Evolutionary conservation across 2,888 invertebrate species (phyloP).

Genomic region (Trichopria drosophilae): DNA sequence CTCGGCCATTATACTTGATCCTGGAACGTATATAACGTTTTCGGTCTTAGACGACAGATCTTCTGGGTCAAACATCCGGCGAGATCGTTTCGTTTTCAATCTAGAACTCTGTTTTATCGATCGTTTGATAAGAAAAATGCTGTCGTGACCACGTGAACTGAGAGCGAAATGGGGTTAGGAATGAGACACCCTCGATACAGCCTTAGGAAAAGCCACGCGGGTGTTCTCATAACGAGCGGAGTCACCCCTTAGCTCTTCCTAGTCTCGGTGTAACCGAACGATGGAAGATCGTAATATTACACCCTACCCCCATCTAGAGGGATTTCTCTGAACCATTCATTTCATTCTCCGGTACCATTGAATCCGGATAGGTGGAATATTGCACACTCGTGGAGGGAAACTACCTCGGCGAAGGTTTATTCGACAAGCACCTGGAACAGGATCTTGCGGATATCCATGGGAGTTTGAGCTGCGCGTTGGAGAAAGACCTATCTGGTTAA

Average conservation of each 20-base stretch:
- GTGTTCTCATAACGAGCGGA: too few species aligned
- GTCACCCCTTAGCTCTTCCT: constrained; percentile 34
- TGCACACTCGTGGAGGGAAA: constrained; percentile 18
- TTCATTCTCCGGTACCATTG: constrained; percentile 38
- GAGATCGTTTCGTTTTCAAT: too few species aligned
- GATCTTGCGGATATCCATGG: constrained; percentile 11
- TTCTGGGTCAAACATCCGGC: too few species aligned
- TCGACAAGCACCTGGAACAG: constrained; percentile 12
- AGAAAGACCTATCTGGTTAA: too few species aligned
- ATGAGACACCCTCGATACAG: too few species aligned
- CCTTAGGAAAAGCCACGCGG: too few species aligned
- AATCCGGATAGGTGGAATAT: constrained; percentile 38
- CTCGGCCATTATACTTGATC: too few species aligned
- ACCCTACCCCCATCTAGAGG: constrained; percentile 41
- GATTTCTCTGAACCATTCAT: constrained; percentile 43
- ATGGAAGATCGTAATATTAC: constrained; percentile 42
- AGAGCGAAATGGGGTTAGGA: constrained; percentile 31
- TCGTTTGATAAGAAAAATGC: constrained; percentile 29
- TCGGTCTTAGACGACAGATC: too few species aligned
- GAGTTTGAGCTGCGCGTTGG: too few species aligned
- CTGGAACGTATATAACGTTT: too few species aligned
- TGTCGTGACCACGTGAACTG: constrained; percentile 32
- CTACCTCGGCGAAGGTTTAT: constrained; percentile 20
- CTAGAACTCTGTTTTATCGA: too few species aligned
- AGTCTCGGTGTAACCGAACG: constrained; percentile 31